Conservation (phyloP, 2,113 vertebrate genomes). For the Agapornis roseicollis region DNA sequence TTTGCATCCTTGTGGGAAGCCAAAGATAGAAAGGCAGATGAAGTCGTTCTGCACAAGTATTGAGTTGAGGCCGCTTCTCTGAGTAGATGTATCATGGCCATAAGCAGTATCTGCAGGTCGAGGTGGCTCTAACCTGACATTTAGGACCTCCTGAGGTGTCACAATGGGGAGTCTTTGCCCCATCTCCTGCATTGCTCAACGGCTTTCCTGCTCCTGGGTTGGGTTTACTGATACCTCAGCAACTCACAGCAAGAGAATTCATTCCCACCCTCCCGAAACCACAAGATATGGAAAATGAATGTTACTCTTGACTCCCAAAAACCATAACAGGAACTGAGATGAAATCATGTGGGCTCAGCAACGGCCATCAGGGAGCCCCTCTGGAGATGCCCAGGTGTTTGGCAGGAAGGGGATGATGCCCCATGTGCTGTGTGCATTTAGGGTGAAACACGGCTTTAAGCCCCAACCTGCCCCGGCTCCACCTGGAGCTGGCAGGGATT, state of each 20-base stretch:
- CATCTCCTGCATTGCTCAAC: slow-evolving; percentile 23
- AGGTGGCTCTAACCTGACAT: neutral
- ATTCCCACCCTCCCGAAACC: slow-evolving; percentile 72
- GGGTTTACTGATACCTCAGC: slow-evolving; percentile 48
- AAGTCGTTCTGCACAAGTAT: neutral
- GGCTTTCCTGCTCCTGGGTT: neutral
- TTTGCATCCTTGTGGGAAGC: neutral
- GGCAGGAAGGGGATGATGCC: neutral
- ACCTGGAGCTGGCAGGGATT: slow-evolving; percentile 14
- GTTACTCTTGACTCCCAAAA: slow-evolving; percentile 70
- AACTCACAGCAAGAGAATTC: slow-evolving; percentile 71
- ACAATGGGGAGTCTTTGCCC: neutral
- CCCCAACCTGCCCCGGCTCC: neutral
- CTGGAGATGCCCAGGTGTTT: slow-evolving; percentile 43
- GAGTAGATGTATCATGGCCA: fast-evolving
- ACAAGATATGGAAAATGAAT: slow-evolving; percentile 69
- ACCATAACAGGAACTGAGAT: slow-evolving; percentile 61
- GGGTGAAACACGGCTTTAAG: neutral
- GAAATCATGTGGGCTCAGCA: slow-evolving; percentile 70
- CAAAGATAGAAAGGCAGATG: fast-evolving
- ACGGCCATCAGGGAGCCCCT: slow-evolving; percentile 56
- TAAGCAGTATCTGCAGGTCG: neutral
- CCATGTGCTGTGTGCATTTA: neutral
- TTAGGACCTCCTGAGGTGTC: neutral
- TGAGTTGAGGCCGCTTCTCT: neutral